Conservation (phyloP, 2,113 vertebrate genomes). For the Xenopus borealis region DNA sequence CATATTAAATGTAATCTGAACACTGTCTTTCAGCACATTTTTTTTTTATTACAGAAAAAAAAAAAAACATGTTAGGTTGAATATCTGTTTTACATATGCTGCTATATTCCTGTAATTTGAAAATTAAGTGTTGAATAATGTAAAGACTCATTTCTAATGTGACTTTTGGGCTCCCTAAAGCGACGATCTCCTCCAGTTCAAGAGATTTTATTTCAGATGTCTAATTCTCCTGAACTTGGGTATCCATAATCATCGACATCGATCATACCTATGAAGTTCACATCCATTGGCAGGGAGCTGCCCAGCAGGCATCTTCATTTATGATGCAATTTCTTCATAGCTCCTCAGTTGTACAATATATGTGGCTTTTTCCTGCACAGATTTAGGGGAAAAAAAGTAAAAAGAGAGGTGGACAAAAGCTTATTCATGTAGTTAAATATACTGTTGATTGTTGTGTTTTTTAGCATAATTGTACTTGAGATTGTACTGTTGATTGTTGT, state of each 20-base stretch:
- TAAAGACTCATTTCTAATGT: constrained; percentile 9
- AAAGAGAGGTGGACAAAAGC: too few relatives aligned
- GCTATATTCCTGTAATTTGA: not conserved
- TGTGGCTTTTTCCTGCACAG: not conserved
- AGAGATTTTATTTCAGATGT: constrained; percentile 8
- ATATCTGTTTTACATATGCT: constrained; percentile 1
- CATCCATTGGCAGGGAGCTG: not conserved
- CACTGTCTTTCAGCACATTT: constrained; percentile 23
- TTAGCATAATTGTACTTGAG: too few relatives aligned
- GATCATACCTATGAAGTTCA: not conserved
- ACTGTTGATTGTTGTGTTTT: too few relatives aligned
- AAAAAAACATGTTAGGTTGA: not conserved
- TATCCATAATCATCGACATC: not conserved
- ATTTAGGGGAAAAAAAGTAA: not conserved
- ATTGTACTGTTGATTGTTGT: too few relatives aligned
- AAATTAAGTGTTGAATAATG: constrained; percentile 24
- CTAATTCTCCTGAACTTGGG: not conserved
- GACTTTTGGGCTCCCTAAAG: constrained; percentile 16
- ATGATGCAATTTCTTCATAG: not conserved
- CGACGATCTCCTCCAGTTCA: not conserved
- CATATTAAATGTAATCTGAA: constrained; percentile 23
- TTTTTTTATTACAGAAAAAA: not conserved
- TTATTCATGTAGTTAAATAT: not conserved
- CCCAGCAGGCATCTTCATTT: constrained; percentile 1
- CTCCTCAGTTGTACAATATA: not conserved